These are phyloP conservation scores for Drosophila percnosoma DNA, from an alignment of 2,888 invertebrate genomes.

Conservation along the genomic window DNA sequence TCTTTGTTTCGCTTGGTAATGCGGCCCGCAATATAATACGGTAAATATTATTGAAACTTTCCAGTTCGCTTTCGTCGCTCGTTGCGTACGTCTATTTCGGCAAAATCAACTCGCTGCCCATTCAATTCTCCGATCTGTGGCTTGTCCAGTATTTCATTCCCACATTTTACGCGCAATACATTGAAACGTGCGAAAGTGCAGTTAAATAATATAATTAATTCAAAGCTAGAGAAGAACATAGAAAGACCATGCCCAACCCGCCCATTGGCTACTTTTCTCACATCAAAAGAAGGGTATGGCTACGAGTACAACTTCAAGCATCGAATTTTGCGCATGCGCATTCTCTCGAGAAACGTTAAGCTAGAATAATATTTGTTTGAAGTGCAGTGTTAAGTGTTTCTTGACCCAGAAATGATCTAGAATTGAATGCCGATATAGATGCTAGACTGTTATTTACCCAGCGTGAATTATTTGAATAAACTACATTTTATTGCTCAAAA, in stretches of 20 bases:
- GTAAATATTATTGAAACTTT: conserved; percentile 71
- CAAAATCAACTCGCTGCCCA: conserved; percentile 7
- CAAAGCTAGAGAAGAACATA: background rate
- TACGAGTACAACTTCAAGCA: background rate
- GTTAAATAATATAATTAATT: background rate
- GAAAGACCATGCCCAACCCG: conserved; percentile 75
- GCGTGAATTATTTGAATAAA: background rate
- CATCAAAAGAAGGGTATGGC: conserved; percentile 75
- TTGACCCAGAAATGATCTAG: conserved; percentile 35
- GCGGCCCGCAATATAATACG: conserved; percentile 56
- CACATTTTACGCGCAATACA: background rate
- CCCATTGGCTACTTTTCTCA: conserved; percentile 77
- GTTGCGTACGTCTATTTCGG: conserved; percentile 51
- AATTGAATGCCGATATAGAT: background rate
- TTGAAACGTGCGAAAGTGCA: conserved; percentile 13
- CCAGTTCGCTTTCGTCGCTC: conserved; percentile 74
- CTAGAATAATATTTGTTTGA: conserved; percentile 10
- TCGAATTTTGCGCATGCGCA: conserved; percentile 10
- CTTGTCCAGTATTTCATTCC: background rate
- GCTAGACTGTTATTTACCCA: conserved; percentile 9
- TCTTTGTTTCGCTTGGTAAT: conserved; percentile 21
- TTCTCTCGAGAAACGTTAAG: background rate
- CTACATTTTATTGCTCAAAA: background rate
- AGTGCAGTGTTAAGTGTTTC: conserved; percentile 27
- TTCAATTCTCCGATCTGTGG: conserved; percentile 13